phyloP scores from a whole-genome alignment of 2,113 vertebrate genomes.

The Martes martes region DNA sequence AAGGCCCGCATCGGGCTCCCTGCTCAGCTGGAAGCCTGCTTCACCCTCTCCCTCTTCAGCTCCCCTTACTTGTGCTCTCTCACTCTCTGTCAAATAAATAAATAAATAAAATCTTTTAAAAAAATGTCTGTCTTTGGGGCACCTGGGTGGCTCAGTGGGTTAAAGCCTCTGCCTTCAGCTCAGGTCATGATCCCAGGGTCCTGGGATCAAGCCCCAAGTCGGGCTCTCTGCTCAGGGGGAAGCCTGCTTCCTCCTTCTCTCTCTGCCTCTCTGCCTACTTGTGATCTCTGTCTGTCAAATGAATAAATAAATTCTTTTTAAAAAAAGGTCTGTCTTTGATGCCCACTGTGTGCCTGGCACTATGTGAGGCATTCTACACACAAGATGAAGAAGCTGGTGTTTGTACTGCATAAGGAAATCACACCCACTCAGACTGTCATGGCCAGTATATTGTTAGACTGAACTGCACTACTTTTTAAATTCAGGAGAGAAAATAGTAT shows the following conservation, averaged over 20 bases:
- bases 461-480: background rate
- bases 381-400: background rate
- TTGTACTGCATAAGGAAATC: background rate
- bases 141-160: too few species aligned
- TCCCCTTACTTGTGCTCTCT: background rate
- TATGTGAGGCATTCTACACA: too few species aligned
- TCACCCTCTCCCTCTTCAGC: background rate
- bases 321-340: background rate
- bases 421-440: background rate
- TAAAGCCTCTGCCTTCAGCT: too few species aligned
- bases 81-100: background rate
- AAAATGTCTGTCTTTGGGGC: background rate
- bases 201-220: too few species aligned
- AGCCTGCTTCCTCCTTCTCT: too few species aligned
- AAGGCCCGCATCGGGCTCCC: background rate
- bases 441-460: background rate
- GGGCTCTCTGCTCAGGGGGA: rapidly evolving
- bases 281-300: background rate
- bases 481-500: background rate
- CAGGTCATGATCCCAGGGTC: too few species aligned
- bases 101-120: background rate
- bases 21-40: background rate
- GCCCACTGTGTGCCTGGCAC: background rate
- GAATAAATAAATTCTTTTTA: background rate
- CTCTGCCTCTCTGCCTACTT: too few species aligned